Evolutionary conservation across 1,140 invertebrate species (phyloP).

Genomic region (Platorchestia sp.): DNA sequence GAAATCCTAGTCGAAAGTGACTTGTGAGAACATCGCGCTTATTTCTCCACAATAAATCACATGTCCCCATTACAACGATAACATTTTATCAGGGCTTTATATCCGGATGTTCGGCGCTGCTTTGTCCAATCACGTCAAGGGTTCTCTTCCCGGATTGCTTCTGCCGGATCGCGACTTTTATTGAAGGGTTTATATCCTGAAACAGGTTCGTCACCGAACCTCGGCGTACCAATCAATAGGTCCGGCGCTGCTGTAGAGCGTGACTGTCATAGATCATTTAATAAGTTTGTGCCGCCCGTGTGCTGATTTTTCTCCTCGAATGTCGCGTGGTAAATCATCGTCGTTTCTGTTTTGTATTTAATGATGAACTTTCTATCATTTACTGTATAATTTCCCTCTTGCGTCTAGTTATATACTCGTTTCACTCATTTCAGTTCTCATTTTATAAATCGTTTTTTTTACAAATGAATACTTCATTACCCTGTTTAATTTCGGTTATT

Average conservation of each 20-base stretch:
- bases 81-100: neutral
- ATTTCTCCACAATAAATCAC: neutral
- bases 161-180: neutral
- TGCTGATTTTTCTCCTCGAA: too few relatives aligned
- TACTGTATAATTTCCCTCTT: too few relatives aligned
- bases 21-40: neutral
- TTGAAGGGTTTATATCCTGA: neutral
- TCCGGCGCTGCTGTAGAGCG: neutral
- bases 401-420: too few relatives aligned
- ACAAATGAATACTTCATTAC: neutral
- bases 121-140: neutral
- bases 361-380: too few relatives aligned
- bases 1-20: neutral
- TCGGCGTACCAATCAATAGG: neutral
- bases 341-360: too few relatives aligned
- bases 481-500: neutral
- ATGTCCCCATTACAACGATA: neutral
- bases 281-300: neutral
- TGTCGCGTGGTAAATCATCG: too few relatives aligned
- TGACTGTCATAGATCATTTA: neutral
- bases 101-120: neutral
- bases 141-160: neutral
- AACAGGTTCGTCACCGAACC: neutral
- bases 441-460: neutral
- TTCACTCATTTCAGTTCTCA: neutral